phyloP scores from a whole-genome alignment of 2,888 invertebrate species.

The Nemotelus pantherinus region DNA sequence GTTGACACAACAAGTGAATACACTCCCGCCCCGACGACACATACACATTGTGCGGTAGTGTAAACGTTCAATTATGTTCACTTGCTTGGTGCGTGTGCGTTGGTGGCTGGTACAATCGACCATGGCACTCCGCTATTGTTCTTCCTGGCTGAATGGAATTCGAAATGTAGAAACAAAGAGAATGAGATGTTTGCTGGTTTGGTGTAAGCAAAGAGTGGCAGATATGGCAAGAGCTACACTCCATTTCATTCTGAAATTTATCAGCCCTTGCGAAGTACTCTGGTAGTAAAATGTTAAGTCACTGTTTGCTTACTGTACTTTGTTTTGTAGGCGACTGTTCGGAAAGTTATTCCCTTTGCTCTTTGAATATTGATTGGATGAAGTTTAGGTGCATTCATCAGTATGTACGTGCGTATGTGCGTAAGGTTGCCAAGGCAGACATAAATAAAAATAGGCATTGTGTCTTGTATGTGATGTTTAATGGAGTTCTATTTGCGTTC shows the following conservation, averaged over 20 bases:
- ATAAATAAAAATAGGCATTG: too few species aligned
- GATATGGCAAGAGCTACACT: too few species aligned
- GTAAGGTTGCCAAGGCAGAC: too few species aligned
- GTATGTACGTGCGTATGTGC: too few species aligned
- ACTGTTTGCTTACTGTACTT: too few species aligned
- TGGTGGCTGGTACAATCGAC: neutral
- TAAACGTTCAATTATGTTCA: neutral
- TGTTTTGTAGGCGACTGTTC: neutral
- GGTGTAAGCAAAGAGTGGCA: too few species aligned
- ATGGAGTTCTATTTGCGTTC: too few species aligned
- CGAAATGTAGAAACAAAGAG: neutral
- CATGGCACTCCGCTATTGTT: neutral
- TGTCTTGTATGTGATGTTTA: too few species aligned
- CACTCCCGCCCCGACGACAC: constrained; percentile 16
- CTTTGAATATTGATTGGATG: neutral
- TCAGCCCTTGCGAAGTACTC: neutral
- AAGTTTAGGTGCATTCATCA: too few species aligned
- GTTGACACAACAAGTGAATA: constrained; percentile 29
- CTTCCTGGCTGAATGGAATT: neutral
- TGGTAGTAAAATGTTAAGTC: neutral
- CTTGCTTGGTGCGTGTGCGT: neutral
- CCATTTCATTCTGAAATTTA: too few species aligned
- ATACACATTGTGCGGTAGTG: neutral
- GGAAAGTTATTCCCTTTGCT: neutral
- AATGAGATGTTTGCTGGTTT: neutral